Evolutionary conservation across 2,888 invertebrate species (phyloP).

Genomic region (Cyaniris semiargus): DNA sequence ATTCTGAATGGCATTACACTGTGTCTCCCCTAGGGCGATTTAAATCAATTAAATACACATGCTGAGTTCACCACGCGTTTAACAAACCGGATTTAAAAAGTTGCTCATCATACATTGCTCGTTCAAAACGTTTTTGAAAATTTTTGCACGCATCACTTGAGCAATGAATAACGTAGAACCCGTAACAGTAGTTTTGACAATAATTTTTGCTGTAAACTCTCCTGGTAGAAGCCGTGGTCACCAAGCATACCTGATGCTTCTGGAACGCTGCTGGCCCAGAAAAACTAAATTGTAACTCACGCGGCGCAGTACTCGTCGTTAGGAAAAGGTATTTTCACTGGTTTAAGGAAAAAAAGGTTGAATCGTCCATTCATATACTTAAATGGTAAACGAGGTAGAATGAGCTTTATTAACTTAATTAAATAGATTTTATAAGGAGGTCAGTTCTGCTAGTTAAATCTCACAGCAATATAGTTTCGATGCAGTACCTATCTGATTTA

Average conservation of each 20-base stretch:
- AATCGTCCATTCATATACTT: conserved; percentile 11
- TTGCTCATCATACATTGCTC: background rate
- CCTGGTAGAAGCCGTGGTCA: background rate
- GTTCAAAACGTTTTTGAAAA: background rate
- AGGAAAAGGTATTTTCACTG: conserved; percentile 26
- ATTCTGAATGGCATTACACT: conserved; percentile 42
- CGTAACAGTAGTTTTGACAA: background rate
- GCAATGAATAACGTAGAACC: background rate
- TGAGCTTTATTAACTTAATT: background rate
- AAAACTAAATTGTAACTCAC: conserved; percentile 8
- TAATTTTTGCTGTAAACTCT: background rate
- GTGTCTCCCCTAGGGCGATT: conserved; percentile 39
- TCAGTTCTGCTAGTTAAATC: background rate
- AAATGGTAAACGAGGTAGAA: conserved; percentile 4
- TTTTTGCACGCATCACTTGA: background rate
- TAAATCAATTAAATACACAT: conserved; percentile 44
- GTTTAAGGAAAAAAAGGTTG: conserved; percentile 7
- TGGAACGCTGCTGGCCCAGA: conserved; percentile 1
- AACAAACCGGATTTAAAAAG: background rate
- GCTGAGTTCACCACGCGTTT: conserved; percentile 16
- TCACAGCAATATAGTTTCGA: background rate
- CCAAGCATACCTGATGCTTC: conserved; percentile 15
- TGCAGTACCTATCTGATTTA: background rate
- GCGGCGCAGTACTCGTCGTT: conserved; percentile 7
- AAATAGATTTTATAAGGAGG: background rate